Percentiles rank a stretch among this genome's conserved stretches.
phyloP scores from a whole-genome alignment of 2,113 vertebrate species.

The Microtus montanus region DNA sequence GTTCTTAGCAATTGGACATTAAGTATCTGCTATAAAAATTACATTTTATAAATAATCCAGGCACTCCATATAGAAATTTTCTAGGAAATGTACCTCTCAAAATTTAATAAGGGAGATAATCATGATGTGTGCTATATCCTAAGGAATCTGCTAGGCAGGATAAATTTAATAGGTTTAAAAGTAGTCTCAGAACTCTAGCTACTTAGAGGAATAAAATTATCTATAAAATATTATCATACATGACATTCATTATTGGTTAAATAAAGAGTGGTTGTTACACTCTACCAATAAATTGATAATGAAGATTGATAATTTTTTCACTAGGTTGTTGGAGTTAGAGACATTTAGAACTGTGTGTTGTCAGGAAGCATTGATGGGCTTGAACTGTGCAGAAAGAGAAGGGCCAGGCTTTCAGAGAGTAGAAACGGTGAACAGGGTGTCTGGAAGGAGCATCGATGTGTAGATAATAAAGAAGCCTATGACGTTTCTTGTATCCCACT shows the following conservation, averaged over 20 bases:
- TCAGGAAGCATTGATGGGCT: neutral
- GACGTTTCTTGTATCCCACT: neutral
- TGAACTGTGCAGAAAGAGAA: neutral
- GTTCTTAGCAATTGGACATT: neutral
- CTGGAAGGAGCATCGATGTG: neutral
- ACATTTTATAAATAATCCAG: neutral
- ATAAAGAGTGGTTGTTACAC: neutral
- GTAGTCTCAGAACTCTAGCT: constrained; percentile 14
- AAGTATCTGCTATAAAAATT: neutral
- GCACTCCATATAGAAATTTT: neutral
- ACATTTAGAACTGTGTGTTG: neutral
- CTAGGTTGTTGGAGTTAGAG: neutral
- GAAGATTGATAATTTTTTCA: neutral
- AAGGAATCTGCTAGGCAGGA: neutral
- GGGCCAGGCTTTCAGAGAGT: neutral
- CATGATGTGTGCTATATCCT: neutral
- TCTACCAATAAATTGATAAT: neutral
- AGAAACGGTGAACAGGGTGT: neutral
- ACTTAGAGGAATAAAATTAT: neutral
- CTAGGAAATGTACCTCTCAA: neutral
- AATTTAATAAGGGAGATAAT: neutral
- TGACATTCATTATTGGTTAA: neutral
- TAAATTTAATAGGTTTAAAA: constrained; percentile 13
- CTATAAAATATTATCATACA: neutral
- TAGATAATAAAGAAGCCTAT: neutral